Base-by-base conservation (phyloP, 1,140 invertebrate genomes). In the Dolichoris vasculosae region DNA sequence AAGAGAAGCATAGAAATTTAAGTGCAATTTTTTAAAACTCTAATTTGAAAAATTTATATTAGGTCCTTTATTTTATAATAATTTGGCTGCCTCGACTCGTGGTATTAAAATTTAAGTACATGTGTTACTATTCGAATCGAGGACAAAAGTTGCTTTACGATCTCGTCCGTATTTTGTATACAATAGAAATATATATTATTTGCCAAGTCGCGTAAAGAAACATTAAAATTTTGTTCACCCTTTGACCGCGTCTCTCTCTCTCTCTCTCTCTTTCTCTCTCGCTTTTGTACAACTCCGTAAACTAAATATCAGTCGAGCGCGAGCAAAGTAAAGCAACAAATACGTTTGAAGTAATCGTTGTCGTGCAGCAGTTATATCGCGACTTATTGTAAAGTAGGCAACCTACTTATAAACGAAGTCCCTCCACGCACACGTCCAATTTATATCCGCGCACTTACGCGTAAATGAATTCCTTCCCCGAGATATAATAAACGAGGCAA, bases 401-500 rank as follows among this genome's bases (percentile, higher is more conserved):
- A 77, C 71, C 55, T 38, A 83, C 51, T 82, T 55, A 55, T 15
- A 43, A 73, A 82, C 26, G 48, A 73, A 51, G 67, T 73, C 80
- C 2, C 3, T 7, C 20, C 1, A n/a, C 51, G 23, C 35, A 55
- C 40, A 40, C 30, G 9, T 8, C 67, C 80, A 46, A 83, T 75
- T 83, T 83, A 76, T 85, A 73, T 17, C 15, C n/a, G 43, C n/a
- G 40, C 64, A 46, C 80, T 71, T 38, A 48, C 51, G 51, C 64
- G 82, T 77, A 7, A 82, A 88, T 87, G 87, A 79, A 88, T 85
- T 86, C 87, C 80, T 82, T 86, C 82, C 32, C 20, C 2, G 48
- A 38, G 75, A 51, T 78, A 85, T 86, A 87, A 88, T 87, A 86
- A 86, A 88, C 85, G 86, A 82, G 86, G 0, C 76, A 87, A 88